Base-by-base conservation (phyloP, 2,888 invertebrate genomes). In the Trypoxylon attenuatum region DNA sequence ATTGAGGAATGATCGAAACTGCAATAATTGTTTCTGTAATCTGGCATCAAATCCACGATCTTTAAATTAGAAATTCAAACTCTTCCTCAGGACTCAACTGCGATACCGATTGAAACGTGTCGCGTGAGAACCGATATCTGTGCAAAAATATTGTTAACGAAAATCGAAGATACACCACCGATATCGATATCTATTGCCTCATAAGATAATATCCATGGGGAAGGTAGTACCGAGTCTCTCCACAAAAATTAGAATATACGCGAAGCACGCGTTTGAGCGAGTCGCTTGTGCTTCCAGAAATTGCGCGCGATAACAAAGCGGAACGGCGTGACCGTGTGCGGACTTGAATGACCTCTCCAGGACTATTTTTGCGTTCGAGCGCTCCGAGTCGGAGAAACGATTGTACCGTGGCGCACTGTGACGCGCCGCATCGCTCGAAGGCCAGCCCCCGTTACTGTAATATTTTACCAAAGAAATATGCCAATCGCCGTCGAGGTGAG, bases 141-240 rank as follows among this genome's bases (percentile, higher is more conserved):
- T 33, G 21, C 43, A 39, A 21, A 46, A 41, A 49, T 54, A 61
- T 69, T 52, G 70, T 57, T 55, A 61, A 60, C 43, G 47, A 16
- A 45, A 39, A 59, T 55, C 41, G 50, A 61, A 59, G n/a, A n/a
- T n/a, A n/a, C 58, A 39, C 49, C 57, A 13, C 62, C 46, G 73
- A 78, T 77, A 72, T 65, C 46, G 69, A 61, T 80, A 78, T 79
- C 79, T 75, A 74, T 69, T 63, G 71, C 57, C 61, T 63, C 64
- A 47, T 58, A 55, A 69, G 76, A 72, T 62, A 71, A 65, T 56
- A 18, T 13, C 3, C 1, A 1, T 13, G 33, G 43, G 46, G 51
- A 33, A 43, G 50, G 58, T 27, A 46, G 41, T 43, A 38, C 50
- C 58, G 41, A 43, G 58, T 49, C 53, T 50, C 45, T 33, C 59